Evolutionary conservation across 2,113 vertebrate genomes (phyloP).

Genomic region (Podarcis raffonei): DNA sequence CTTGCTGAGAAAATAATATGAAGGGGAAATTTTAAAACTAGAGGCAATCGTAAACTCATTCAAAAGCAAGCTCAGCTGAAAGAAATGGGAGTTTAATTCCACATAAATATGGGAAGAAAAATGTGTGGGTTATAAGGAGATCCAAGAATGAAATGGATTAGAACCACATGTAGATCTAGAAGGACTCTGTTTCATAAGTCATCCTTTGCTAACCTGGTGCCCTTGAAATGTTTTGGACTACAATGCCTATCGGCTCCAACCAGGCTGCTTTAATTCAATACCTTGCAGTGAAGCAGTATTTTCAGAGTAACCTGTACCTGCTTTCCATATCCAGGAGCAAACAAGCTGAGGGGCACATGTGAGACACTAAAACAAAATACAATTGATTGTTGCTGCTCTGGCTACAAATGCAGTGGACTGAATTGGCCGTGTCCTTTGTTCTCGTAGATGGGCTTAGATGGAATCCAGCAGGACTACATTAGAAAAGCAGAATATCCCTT

Average conservation of each 20-base stretch:
- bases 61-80: neutral
- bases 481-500: conserved; percentile 93
- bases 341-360: neutral
- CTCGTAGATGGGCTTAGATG: conserved; percentile 92
- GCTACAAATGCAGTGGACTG: neutral
- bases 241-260: too few species aligned
- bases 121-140: neutral
- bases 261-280: neutral
- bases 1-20: neutral
- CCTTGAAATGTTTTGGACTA: too few species aligned
- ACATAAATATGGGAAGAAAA: neutral
- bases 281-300: neutral
- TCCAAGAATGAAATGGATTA: neutral
- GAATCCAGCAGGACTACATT: conserved; percentile 89
- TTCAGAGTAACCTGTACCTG: neutral
- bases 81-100: neutral
- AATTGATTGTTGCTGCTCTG: neutral
- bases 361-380: neutral
- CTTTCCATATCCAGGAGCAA: neutral
- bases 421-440: conserved; percentile 25
- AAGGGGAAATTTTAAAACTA: neutral
- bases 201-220: too few species aligned
- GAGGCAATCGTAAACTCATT: neutral
- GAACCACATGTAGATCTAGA: neutral
- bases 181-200: neutral